Percentiles rank a stretch among this genome's conserved stretches.
These are phyloP conservation scores for Gorsachius goisagi DNA, from an alignment of 2,113 vertebrate species.

Conservation along the genomic window DNA sequence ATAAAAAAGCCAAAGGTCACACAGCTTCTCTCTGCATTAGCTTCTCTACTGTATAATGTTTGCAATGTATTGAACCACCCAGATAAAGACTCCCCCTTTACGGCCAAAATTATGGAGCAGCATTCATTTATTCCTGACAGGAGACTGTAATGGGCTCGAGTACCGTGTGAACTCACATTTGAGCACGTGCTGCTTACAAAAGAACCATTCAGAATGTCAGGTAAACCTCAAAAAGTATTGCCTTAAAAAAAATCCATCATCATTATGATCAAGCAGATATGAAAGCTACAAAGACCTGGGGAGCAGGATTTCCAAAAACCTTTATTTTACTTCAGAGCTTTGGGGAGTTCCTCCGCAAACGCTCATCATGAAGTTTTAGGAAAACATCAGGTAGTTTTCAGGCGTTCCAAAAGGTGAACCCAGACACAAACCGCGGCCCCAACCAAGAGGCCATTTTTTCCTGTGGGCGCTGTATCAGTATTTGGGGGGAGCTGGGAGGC, in stretches of 20 bases:
- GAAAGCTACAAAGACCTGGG: background rate
- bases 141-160: background rate
- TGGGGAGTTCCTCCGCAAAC: background rate
- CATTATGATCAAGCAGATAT: background rate
- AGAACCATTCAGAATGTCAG: background rate
- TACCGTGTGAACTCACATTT: background rate
- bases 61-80: fast-evolving
- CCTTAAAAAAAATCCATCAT: background rate
- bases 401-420: background rate
- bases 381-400: background rate
- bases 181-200: background rate
- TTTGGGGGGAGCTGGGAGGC: background rate
- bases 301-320: background rate
- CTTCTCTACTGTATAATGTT: background rate
- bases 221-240: background rate
- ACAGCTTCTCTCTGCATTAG: background rate
- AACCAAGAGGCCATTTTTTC: fast-evolving
- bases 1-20: background rate
- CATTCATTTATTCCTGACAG: background rate
- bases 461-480: fast-evolving
- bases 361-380: fast-evolving
- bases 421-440: background rate
- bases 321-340: background rate
- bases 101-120: background rate
- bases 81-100: background rate